Percentiles rank a stretch among this genome's conserved stretches.
These are phyloP conservation scores for Stegostoma tigrinum DNA, from an alignment of 2,113 vertebrate genomes.

Conservation along the genomic window DNA sequence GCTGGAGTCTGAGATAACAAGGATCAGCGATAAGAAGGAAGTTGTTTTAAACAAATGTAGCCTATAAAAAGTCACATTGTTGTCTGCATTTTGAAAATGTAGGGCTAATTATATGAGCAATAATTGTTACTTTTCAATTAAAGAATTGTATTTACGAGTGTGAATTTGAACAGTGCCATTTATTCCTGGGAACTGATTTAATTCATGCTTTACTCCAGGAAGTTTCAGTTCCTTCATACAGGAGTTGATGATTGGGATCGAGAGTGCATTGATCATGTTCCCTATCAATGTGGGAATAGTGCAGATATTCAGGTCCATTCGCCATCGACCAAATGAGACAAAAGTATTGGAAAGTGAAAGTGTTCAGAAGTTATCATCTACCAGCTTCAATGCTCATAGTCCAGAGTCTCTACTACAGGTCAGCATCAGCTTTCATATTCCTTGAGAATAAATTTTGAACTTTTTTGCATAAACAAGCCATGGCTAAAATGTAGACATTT, in stretches of 20 bases:
- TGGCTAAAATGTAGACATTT: not conserved
- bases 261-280: conserved; percentile 69
- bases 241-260: conserved; percentile 61
- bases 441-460: not conserved
- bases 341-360: not conserved
- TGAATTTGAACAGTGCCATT: not conserved
- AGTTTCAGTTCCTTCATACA: conserved; percentile 55
- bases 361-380: too few relatives aligned
- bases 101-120: not conserved
- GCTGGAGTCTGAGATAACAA: too few relatives aligned
- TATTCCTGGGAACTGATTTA: not conserved
- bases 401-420: conserved; percentile 8
- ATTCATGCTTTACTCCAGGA: conserved; percentile 45
- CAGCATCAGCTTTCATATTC: not conserved
- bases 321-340: not conserved
- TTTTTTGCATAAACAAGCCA: not conserved
- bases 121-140: not conserved
- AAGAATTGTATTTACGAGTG: not conserved
- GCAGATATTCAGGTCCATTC: conserved; percentile 64
- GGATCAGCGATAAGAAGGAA: not conserved
- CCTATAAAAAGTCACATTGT: not conserved
- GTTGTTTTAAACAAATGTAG: not conserved
- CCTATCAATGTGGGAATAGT: conserved; percentile 74
- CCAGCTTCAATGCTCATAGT: not conserved
- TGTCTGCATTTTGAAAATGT: not conserved